Conservation (phyloP, 2,888 invertebrate species). For the Chaetogeoica ovagalla region DNA sequence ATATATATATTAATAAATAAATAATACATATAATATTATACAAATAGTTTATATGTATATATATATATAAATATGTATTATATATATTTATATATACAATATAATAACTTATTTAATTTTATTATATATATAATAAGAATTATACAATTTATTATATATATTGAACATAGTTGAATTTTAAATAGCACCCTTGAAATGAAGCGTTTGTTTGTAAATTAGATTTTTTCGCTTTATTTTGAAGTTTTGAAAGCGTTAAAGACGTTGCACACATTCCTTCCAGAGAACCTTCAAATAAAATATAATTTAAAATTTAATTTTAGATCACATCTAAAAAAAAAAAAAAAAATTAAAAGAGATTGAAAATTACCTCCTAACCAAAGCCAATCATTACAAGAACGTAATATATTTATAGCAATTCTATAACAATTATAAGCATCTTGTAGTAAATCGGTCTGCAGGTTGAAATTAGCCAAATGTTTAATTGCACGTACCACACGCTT, state of each 20-base stretch:
- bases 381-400: slow-evolving; percentile 90
- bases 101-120: too few relatives aligned
- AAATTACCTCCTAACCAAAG: slow-evolving; percentile 87
- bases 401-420: slow-evolving; percentile 80
- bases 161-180: slow-evolving; percentile 52
- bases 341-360: too few relatives aligned
- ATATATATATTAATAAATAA: too few relatives aligned
- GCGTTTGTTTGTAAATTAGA: slow-evolving; percentile 79
- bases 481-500: slow-evolving; percentile 87
- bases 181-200: slow-evolving; percentile 67
- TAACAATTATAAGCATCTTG: slow-evolving; percentile 85
- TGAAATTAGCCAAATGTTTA: too few relatives aligned
- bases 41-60: too few relatives aligned
- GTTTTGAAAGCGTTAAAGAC: slow-evolving; percentile 76
- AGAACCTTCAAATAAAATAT: slow-evolving; percentile 62
- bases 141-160: too few relatives aligned
- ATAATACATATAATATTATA: too few relatives aligned
- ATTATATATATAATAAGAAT: not conserved
- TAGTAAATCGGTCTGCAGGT: slow-evolving; percentile 86
- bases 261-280: slow-evolving; percentile 77
- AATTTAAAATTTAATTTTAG: not conserved
- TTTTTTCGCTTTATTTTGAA: slow-evolving; percentile 77
- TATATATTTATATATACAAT: too few relatives aligned
- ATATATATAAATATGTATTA: too few relatives aligned
- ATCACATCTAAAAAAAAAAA: not conserved